Evolutionary conservation across 1,140 invertebrate genomes (phyloP).

Genomic region (Drosophila setifemur): DNA sequence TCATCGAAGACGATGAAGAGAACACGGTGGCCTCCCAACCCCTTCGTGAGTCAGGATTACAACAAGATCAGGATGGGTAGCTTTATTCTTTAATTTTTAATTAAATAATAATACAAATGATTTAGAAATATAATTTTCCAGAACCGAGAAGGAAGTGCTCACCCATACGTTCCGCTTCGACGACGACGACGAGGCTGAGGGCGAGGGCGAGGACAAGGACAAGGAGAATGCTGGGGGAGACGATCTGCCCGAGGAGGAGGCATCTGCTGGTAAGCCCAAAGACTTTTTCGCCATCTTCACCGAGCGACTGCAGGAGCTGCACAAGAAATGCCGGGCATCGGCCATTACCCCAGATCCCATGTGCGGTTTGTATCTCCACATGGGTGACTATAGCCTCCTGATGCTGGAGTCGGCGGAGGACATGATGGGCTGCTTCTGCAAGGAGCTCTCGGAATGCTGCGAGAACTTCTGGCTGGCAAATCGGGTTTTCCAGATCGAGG

Average conservation of each 20-base stretch:
- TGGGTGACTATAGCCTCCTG: slow-evolving; percentile 67
- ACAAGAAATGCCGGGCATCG: slow-evolving; percentile 3
- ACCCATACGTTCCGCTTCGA: slow-evolving; percentile 54
- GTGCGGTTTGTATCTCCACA: slow-evolving; percentile 59
- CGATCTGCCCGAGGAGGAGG: neutral
- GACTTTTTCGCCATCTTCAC: slow-evolving; percentile 39
- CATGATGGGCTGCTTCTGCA: slow-evolving; percentile 65
- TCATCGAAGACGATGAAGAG: too few species aligned
- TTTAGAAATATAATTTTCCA: too few species aligned
- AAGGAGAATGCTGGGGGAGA: neutral
- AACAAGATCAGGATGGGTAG: too few species aligned
- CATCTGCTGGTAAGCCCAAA: neutral
- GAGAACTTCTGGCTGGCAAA: slow-evolving; percentile 44
- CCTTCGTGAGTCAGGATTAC: too few species aligned
- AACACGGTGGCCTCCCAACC: too few species aligned
- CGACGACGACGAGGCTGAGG: neutral
- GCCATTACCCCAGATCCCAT: slow-evolving; percentile 54
- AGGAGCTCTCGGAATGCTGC: slow-evolving; percentile 12
- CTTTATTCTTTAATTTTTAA: too few species aligned
- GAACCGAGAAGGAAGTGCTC: slow-evolving; percentile 13
- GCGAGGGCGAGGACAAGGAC: neutral
- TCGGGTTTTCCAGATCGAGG: slow-evolving; percentile 63
- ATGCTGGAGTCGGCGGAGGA: slow-evolving; percentile 71
- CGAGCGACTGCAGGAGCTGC: slow-evolving; percentile 38
- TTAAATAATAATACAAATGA: too few species aligned